A percentile compares a stretch with the other conserved stretches of the same genome.
Conservation (phyloP, 2,797 vertebrate genomes). For the Picus viridis region DNA sequence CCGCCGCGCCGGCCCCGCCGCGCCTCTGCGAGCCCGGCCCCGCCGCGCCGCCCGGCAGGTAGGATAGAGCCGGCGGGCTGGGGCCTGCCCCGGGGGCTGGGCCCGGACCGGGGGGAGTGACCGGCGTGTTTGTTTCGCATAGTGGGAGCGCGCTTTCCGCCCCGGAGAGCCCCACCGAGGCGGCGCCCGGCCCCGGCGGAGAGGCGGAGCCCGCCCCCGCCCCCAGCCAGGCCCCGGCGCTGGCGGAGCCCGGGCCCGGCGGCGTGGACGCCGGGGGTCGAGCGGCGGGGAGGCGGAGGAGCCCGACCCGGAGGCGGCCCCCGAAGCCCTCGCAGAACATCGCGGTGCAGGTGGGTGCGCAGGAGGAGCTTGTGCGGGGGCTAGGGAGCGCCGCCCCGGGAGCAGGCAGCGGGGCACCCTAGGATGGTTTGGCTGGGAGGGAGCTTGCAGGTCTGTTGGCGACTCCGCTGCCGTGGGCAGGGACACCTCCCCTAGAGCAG, state of each 20-base stretch:
- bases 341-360: conserved; percentile 42
- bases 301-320: conserved; percentile 63
- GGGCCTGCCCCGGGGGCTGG: neutral
- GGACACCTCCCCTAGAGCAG: too few relatives aligned
- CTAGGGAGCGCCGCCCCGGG: neutral
- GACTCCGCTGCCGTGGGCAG: too few relatives aligned
- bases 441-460: too few relatives aligned
- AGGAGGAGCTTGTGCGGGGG: neutral
- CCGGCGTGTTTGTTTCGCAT: neutral
- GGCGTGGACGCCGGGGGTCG: neutral
- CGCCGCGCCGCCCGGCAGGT: neutral
- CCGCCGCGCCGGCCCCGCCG: conserved; percentile 34
- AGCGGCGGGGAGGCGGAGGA: conserved; percentile 9
- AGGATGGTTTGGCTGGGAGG: too few relatives aligned
- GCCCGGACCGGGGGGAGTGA: neutral
- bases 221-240: conserved; percentile 50
- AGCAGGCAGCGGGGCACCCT: neutral
- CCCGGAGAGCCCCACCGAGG: conserved; percentile 59
- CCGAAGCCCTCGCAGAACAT: conserved; percentile 63
- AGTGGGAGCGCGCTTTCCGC: conserved; percentile 52
- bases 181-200: neutral
- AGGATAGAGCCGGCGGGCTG: neutral
- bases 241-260: neutral
- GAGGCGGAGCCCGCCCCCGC: neutral
- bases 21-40: conserved; percentile 26